These are phyloP conservation scores for Rhinophrynus dorsalis DNA, from an alignment of 2,797 vertebrate genomes.

Conservation along the genomic window DNA sequence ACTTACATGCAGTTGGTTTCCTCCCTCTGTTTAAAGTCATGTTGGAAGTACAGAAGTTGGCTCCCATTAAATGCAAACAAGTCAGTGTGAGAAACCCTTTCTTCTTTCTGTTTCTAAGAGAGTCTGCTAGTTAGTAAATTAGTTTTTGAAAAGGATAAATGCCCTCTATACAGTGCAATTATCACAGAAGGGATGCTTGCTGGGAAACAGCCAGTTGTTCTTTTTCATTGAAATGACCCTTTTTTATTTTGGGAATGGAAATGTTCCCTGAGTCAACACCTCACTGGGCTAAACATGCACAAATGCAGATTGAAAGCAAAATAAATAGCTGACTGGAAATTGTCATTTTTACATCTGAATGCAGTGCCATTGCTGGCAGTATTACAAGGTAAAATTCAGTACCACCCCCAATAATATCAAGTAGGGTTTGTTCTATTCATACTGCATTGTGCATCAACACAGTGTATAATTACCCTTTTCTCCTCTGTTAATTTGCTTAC, in stretches of 20 bases:
- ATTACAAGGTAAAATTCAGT: no score
- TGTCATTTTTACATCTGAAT: constrained; percentile 18
- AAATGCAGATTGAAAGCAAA: not conserved
- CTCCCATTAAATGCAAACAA: constrained; percentile 13
- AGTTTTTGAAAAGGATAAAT: not conserved
- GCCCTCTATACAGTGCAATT: constrained; percentile 9
- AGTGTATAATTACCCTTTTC: no score
- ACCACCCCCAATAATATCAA: no score
- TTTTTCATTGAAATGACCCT: constrained; percentile 33
- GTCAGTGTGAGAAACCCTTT: not conserved
- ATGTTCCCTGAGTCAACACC: constrained; percentile 8
- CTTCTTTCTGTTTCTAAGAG: not conserved
- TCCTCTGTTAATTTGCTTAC: no score
- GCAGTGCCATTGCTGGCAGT: no score
- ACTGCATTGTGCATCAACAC: no score
- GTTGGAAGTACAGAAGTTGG: not conserved
- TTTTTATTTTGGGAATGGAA: constrained; percentile 13
- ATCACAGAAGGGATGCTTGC: constrained; percentile 10
- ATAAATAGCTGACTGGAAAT: constrained; percentile 8
- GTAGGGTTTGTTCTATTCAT: no score
- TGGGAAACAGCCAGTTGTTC: constrained; percentile 19
- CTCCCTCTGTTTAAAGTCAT: not conserved
- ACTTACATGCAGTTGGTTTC: no score
- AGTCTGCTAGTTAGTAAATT: not conserved
- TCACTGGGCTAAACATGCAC: not conserved